phyloP scores from a whole-genome alignment of 2,113 vertebrate genomes.

The Emydocephalus ijimae region DNA sequence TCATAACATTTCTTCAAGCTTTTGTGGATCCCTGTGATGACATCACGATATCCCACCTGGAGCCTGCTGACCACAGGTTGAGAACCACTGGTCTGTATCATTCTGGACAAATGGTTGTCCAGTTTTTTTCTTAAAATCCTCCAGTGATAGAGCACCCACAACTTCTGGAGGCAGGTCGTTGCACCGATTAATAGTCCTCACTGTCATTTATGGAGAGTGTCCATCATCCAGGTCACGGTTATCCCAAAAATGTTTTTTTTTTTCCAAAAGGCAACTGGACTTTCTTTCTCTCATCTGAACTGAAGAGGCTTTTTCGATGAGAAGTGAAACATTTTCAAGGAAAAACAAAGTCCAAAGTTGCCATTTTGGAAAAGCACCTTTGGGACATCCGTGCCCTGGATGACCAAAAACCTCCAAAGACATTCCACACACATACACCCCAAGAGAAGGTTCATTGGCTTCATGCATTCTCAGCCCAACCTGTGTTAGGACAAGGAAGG shows the following conservation, averaged over 20 bases:
- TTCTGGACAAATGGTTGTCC: neutral
- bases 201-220: neutral
- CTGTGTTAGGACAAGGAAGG: neutral
- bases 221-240: neutral
- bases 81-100: no score
- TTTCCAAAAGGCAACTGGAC: neutral
- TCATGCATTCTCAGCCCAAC: neutral
- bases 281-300: neutral
- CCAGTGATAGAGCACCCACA: neutral
- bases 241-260: neutral
- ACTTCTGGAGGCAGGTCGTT: neutral
- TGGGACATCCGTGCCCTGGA: neutral
- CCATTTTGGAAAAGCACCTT: neutral
- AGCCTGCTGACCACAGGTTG: no score
- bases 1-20: no score
- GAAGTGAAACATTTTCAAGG: neutral
- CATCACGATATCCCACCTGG: accelerated
- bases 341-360: neutral
- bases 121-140: neutral
- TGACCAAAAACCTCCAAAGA: neutral
- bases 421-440: neutral
- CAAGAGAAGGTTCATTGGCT: no score
- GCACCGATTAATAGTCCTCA: neutral
- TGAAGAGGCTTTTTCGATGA: neutral
- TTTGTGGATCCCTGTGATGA: no score